phyloP scores from a whole-genome alignment of 2,113 vertebrate genomes.

The Rallus limicola region DNA sequence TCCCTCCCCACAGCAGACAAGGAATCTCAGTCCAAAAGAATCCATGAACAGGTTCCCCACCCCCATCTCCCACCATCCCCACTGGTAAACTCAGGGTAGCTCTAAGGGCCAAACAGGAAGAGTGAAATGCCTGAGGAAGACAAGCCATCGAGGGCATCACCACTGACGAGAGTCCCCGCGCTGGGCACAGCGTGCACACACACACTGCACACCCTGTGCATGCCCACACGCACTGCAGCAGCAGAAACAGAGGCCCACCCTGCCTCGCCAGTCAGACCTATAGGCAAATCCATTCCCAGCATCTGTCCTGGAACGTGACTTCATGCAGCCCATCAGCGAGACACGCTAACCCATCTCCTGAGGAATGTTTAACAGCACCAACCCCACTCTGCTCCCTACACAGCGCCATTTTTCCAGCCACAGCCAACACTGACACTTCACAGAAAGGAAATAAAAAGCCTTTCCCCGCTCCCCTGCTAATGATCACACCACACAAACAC shows the following conservation, averaged over 20 bases:
- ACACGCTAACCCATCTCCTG: neutral
- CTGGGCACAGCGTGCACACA: neutral
- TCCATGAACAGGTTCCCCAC: neutral
- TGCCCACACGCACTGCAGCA: neutral
- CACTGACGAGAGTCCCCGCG: rapidly evolving
- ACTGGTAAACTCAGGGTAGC: neutral
- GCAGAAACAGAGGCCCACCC: neutral
- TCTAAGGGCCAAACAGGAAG: neutral
- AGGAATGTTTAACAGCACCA: neutral
- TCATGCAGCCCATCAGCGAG: neutral
- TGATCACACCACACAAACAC: neutral
- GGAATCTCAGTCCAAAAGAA: neutral
- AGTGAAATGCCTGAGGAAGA: neutral
- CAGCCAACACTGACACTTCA: neutral
- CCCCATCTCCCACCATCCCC: neutral
- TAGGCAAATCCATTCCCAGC: neutral
- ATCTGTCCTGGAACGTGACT: neutral
- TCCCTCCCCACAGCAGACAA: neutral
- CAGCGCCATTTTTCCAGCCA: neutral
- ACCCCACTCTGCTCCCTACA: neutral
- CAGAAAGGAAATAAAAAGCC: neutral
- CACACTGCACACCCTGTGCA: neutral
- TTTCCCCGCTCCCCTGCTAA: rapidly evolving
- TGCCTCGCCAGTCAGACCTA: neutral
- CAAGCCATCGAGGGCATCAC: neutral